These are phyloP conservation scores for Chydorus sphaericus DNA, from an alignment of 2,888 invertebrate species.

Conservation along the genomic window DNA sequence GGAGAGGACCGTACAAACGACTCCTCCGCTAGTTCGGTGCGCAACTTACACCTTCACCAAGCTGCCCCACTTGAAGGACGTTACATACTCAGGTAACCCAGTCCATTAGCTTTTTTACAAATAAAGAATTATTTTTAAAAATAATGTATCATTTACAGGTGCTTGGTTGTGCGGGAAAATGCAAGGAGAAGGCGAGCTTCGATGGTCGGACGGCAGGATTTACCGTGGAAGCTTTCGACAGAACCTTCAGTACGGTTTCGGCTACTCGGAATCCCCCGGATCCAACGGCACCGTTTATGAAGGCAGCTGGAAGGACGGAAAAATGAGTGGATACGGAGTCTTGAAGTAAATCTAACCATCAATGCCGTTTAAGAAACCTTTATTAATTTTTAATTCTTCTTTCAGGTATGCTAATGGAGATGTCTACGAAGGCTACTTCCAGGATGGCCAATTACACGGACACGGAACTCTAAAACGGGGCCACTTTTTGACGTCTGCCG, in stretches of 20 bases:
- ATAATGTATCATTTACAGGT: conserved; percentile 27
- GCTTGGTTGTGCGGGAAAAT: conserved; percentile 69
- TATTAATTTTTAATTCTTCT: background rate
- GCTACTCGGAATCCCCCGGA: conserved; percentile 46
- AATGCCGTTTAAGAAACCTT: conserved; percentile 13
- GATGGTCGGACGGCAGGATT: conserved; percentile 63
- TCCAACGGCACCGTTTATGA: conserved; percentile 42
- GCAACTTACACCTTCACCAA: conserved; percentile 59
- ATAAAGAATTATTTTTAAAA: no score
- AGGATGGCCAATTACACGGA: conserved; percentile 67
- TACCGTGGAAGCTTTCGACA: conserved; percentile 68
- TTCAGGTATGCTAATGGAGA: conserved; percentile 53
- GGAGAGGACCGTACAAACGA: conserved; percentile 40
- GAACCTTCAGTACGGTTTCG: conserved; percentile 55
- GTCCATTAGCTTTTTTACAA: background rate
- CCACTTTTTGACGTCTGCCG: conserved; percentile 54
- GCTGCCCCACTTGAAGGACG: conserved; percentile 53
- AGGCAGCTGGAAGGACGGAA: conserved; percentile 65
- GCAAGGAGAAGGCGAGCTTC: conserved; percentile 66
- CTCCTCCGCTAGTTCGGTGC: conserved; percentile 53
- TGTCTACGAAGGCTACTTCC: conserved; percentile 72
- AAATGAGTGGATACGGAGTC: conserved; percentile 63
- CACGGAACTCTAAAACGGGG: conserved; percentile 71
- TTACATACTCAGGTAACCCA: conserved; percentile 49
- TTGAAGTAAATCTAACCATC: conserved; percentile 38